A percentile compares a stretch with the other conserved stretches of the same genome.
These are phyloP conservation scores for Pachliopta kotzebuea DNA, from an alignment of 2,888 invertebrate genomes.

Conservation along the genomic window DNA sequence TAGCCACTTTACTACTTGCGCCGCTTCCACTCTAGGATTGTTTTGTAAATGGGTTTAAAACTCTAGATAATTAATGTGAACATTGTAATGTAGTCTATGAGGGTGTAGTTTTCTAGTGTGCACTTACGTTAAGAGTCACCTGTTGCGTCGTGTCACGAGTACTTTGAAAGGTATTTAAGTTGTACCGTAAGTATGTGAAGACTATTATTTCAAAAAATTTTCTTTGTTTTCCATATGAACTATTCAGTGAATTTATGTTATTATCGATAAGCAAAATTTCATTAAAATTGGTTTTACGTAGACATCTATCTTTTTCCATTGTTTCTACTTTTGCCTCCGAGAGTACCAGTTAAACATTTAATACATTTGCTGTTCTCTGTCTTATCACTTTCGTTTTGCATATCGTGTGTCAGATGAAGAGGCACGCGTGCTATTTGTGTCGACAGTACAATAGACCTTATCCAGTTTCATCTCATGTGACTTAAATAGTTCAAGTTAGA, in stretches of 20 bases:
- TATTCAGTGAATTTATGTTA: neutral
- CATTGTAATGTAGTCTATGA: slow-evolving; percentile 2
- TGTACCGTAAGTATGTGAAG: neutral
- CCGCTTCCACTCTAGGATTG: neutral
- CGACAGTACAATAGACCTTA: slow-evolving; percentile 9
- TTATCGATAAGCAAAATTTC: neutral
- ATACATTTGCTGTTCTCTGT: neutral
- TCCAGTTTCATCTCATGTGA: slow-evolving; percentile 12
- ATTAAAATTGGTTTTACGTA: neutral
- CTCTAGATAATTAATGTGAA: slow-evolving; percentile 2
- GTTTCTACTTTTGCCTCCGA: neutral
- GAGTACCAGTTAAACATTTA: neutral
- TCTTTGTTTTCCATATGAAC: neutral
- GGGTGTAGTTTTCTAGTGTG: neutral
- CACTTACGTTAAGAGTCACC: slow-evolving; percentile 15
- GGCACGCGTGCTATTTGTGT: slow-evolving; percentile 10
- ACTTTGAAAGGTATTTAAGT: slow-evolving; percentile 6
- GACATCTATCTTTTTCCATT: neutral
- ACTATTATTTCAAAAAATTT: neutral
- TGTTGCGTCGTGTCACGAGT: slow-evolving; percentile 8
- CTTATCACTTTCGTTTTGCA: slow-evolving; percentile 19
- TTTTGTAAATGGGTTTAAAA: neutral
- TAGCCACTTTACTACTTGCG: neutral
- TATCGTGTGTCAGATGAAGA: slow-evolving; percentile 20
- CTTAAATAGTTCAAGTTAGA: neutral